Percentiles rank a stretch among this genome's conserved stretches.
Evolutionary conservation across 2,888 invertebrate species (phyloP).

Genomic region (Polyploca ridens): DNA sequence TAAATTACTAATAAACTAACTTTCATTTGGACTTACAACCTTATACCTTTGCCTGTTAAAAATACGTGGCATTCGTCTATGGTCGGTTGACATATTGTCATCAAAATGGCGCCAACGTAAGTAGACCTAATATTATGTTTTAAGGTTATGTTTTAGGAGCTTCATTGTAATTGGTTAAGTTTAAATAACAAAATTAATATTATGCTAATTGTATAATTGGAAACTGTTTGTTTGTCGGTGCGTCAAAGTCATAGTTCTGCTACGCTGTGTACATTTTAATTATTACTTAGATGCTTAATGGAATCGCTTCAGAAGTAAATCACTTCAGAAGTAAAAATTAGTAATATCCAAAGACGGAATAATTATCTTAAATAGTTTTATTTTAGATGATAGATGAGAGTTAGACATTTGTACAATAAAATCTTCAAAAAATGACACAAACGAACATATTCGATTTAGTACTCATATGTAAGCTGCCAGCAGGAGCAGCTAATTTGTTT

Average conservation of each 20-base stretch:
- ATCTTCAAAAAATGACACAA: no score
- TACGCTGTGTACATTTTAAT: slow-evolving; percentile 30
- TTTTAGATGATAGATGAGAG: no score
- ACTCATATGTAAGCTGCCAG: no score
- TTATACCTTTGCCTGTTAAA: slow-evolving; percentile 33
- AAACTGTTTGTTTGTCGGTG: slow-evolving; percentile 42
- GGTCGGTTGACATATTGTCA: slow-evolving; percentile 1
- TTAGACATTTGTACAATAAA: no score
- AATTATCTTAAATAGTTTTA: no score
- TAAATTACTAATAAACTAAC: slow-evolving; percentile 17
- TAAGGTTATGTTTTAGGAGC: slow-evolving; percentile 25
- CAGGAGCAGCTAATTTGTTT: no score
- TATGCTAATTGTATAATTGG: slow-evolving; percentile 55
- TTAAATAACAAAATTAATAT: slow-evolving; percentile 26
- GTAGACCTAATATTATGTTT: slow-evolving; percentile 15
- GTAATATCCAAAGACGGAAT: no score
- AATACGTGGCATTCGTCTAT: slow-evolving; percentile 28
- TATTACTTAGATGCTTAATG: slow-evolving; percentile 24
- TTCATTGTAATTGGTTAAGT: slow-evolving; percentile 31
- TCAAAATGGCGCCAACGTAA: slow-evolving; percentile 6
- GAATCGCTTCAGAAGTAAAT: slow-evolving; percentile 30
- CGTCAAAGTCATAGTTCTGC: slow-evolving; percentile 43
- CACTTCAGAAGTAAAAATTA: no score
- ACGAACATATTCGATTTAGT: no score
- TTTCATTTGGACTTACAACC: slow-evolving; percentile 34